Conservation (phyloP, 2,888 invertebrate genomes). For the Sepioteuthis lessoniana region DNA sequence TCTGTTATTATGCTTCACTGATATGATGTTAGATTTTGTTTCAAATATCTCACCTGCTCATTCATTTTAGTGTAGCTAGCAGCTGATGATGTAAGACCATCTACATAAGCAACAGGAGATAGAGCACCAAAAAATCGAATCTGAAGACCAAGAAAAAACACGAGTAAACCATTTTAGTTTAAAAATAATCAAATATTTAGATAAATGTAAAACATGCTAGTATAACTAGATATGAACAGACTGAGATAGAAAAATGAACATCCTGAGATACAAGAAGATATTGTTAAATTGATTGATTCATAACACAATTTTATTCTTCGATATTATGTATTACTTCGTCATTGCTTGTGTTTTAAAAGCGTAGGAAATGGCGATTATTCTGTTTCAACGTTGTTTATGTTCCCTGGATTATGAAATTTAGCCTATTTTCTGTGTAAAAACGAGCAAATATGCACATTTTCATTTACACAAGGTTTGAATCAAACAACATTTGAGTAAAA, state of each 20-base stretch:
- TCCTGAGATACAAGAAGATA: no score
- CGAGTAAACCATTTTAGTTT: background rate
- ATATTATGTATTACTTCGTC: no score
- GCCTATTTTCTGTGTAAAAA: no score
- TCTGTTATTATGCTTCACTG: no score
- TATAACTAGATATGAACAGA: slow-evolving; percentile 47
- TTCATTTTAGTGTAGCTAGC: slow-evolving; percentile 82
- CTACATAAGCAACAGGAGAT: background rate
- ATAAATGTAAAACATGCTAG: slow-evolving; percentile 53
- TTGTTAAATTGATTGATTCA: no score
- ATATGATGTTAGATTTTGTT: background rate
- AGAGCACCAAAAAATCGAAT: slow-evolving; percentile 76
- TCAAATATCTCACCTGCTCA: slow-evolving; percentile 65
- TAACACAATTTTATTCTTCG: no score
- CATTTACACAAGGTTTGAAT: no score
- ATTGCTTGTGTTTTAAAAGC: no score
- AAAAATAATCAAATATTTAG: slow-evolving; percentile 61
- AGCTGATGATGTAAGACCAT: background rate
- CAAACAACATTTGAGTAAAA: no score
- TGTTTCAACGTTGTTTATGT: no score
- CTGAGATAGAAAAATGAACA: background rate
- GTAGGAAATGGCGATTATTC: no score
- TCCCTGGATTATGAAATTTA: no score
- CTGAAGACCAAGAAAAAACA: slow-evolving; percentile 75
- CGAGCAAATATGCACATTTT: background rate